Evolutionary conservation across 1,140 invertebrate species (phyloP).

Genomic region (Calycopis cecrops): DNA sequence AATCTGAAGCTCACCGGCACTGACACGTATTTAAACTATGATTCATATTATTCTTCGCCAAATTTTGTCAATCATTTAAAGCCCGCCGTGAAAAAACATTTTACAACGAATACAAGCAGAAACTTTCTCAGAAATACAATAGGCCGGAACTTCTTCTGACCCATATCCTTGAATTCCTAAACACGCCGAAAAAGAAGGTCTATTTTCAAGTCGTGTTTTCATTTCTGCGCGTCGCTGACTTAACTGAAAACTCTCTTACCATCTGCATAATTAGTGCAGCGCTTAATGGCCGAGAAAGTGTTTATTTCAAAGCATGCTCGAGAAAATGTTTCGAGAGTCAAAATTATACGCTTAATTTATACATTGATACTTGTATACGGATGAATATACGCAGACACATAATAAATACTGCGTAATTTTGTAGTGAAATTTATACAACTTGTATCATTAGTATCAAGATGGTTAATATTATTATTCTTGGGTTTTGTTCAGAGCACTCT

Average conservation of each 20-base stretch:
- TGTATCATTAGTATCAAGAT: too few species aligned
- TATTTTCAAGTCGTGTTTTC: background rate
- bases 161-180: slow-evolving; percentile 6
- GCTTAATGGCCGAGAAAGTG: background rate
- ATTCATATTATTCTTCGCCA: background rate
- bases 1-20: too few species aligned
- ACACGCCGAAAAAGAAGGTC: background rate
- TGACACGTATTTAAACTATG: too few species aligned
- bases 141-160: too few species aligned
- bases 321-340: background rate
- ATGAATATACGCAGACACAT: too few species aligned
- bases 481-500: too few species aligned
- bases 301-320: background rate
- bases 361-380: too few species aligned
- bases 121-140: background rate
- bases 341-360: background rate
- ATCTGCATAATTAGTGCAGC: slow-evolving; percentile 8
- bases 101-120: background rate
- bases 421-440: too few species aligned
- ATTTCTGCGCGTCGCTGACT: background rate
- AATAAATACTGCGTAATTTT: too few species aligned
- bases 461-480: too few species aligned
- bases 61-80: background rate
- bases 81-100: too few species aligned
- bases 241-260: background rate